Conservation (phyloP, 2,113 vertebrate genomes). For the Uria lomvia region DNA sequence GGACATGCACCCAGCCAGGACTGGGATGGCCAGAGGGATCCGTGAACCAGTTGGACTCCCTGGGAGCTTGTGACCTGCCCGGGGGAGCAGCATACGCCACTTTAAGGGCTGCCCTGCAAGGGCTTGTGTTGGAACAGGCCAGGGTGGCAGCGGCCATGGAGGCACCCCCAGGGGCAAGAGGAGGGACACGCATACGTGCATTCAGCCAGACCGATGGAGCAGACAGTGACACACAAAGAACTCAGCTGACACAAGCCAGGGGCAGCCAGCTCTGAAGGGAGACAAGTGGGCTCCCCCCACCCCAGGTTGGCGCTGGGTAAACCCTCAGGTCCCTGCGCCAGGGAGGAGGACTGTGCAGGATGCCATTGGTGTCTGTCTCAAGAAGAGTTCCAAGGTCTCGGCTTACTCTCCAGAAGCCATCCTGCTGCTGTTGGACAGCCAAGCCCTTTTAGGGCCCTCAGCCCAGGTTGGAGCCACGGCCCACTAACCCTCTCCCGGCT, state of each 20-base stretch:
- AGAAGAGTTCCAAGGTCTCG: not conserved
- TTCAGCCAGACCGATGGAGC: not conserved
- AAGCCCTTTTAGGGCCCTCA: not conserved
- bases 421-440: not conserved
- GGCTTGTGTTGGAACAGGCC: not conserved
- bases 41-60: not conserved
- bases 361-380: rapidly evolving
- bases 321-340: not conserved
- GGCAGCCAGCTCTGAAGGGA: not conserved
- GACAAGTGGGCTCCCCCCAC: not conserved
- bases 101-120: not conserved
- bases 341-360: not conserved
- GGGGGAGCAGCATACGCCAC: not conserved
- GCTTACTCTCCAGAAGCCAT: not conserved
- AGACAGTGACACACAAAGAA: not conserved
- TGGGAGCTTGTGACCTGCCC: rapidly evolving
- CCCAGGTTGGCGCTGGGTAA: not conserved
- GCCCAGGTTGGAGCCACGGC: not conserved
- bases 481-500: not conserved
- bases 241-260: not conserved
- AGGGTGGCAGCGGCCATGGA: not conserved
- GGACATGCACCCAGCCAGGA: not conserved
- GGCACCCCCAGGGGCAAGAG: not conserved
- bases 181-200: not conserved
- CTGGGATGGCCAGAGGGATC: not conserved